phyloP scores from a whole-genome alignment of 1,140 invertebrate species.

The Philaenus spumarius region DNA sequence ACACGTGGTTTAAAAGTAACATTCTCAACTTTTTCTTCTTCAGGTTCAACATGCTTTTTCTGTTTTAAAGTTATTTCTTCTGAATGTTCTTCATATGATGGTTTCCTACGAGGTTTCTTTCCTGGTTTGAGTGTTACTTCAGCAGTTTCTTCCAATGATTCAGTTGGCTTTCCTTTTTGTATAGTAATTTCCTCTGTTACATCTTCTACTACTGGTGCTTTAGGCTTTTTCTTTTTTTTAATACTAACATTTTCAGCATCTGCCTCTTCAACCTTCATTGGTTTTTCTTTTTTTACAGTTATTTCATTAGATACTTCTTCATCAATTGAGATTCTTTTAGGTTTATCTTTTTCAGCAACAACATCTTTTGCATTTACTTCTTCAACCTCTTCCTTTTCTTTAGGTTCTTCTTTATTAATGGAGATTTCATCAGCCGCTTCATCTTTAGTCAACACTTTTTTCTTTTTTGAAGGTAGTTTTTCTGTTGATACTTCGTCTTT shows the following conservation, averaged over 20 bases:
- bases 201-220: conserved; percentile 28
- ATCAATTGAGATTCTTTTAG: background rate
- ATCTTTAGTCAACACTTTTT: conserved; percentile 36
- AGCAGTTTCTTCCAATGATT: background rate
- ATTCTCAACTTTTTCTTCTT: conserved; percentile 22
- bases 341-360: conserved; percentile 32
- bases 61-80: conserved; percentile 43
- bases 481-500: conserved; percentile 17
- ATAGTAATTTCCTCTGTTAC: conserved; percentile 28
- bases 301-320: too few species aligned
- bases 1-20: conserved; percentile 29
- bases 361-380: conserved; percentile 39
- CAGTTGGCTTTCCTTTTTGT: conserved; percentile 28
- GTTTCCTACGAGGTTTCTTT: conserved; percentile 6
- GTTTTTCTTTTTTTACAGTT: conserved; percentile 26
- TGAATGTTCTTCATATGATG: conserved; percentile 28
- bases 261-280: conserved; percentile 37
- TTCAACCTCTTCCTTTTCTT: conserved; percentile 33
- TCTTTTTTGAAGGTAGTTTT: conserved; percentile 35
- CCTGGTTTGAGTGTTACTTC: background rate
- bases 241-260: conserved; percentile 35
- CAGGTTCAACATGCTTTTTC: conserved; percentile 22
- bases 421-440: conserved; percentile 39
- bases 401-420: conserved; percentile 42
- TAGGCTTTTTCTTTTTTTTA: conserved; percentile 30